Percentiles rank a stretch among this genome's conserved stretches.
Evolutionary conservation across 2,888 invertebrate genomes (phyloP).

Genomic region (Ashinkailepas kermadecensis): DNA sequence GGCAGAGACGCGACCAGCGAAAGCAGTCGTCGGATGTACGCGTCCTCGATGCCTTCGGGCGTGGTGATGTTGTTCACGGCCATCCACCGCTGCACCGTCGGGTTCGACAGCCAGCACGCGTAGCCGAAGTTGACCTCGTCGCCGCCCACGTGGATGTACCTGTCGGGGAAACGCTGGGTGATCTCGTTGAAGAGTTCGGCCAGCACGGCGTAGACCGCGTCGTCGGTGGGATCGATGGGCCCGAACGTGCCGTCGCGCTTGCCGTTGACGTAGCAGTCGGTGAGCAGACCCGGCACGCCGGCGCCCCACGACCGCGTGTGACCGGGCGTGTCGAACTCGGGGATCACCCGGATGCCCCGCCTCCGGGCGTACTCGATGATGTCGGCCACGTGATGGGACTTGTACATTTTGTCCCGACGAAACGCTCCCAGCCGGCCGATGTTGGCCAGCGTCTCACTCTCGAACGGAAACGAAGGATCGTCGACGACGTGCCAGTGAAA

Average conservation of each 20-base stretch:
- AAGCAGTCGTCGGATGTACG: conserved; percentile 57
- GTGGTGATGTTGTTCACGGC: not conserved
- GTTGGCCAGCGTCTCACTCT: conserved; percentile 67
- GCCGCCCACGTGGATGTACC: conserved; percentile 82
- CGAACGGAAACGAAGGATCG: conserved; percentile 85
- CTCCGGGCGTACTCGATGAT: conserved; percentile 66
- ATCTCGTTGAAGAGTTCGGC: conserved; percentile 61
- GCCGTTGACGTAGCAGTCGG: conserved; percentile 54
- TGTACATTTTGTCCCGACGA: conserved; percentile 52
- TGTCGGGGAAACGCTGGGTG: conserved; percentile 61
- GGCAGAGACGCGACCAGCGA: conserved; percentile 47
- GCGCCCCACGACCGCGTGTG: conserved; percentile 83
- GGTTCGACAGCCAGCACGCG: conserved; percentile 58
- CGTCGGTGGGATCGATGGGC: conserved; percentile 67
- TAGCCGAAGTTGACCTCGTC: conserved; percentile 69
- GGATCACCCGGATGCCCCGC: conserved; percentile 77
- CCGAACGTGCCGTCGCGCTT: conserved; percentile 55
- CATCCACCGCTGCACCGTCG: conserved; percentile 16
- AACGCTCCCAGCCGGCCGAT: conserved; percentile 51
- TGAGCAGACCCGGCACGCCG: conserved; percentile 63
- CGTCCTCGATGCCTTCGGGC: conserved; percentile 50
- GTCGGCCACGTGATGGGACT: conserved; percentile 53
- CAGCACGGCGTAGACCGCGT: conserved; percentile 59
- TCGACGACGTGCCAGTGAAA: conserved; percentile 95
- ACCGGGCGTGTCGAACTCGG: conserved; percentile 83